phyloP scores from a whole-genome alignment of 2,797 vertebrate species.

The Pangasius mekongensis region DNA sequence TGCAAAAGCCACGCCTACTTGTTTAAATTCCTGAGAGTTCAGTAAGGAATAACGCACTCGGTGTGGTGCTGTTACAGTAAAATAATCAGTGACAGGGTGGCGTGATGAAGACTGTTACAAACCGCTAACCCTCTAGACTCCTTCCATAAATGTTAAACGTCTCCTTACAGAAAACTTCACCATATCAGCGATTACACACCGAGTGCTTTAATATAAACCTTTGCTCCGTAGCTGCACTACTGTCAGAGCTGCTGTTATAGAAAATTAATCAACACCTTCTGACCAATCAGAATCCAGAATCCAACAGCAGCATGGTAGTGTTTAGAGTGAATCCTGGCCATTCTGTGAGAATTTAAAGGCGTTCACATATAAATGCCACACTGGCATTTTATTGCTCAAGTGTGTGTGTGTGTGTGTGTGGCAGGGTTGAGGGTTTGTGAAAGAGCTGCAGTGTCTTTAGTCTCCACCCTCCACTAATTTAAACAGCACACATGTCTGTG shows the following conservation, averaged over 20 bases:
- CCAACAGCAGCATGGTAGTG: background rate
- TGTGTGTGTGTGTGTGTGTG: constrained; percentile 2
- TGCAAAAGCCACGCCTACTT: background rate
- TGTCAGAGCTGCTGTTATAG: background rate
- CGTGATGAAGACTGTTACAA: background rate
- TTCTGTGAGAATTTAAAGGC: background rate
- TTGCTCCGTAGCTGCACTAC: background rate
- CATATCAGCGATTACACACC: background rate
- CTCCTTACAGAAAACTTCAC: background rate
- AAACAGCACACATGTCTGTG: constrained; percentile 33
- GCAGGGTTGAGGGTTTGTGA: background rate
- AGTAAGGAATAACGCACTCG: background rate
- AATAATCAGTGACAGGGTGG: background rate
- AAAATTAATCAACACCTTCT: background rate
- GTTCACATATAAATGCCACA: background rate
- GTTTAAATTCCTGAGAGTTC: background rate
- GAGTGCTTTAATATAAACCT: background rate
- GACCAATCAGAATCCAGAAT: background rate
- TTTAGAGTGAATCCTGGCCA: background rate
- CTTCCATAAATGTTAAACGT: background rate
- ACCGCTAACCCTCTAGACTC: background rate
- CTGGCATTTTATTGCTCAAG: background rate
- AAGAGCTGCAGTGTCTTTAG: constrained; percentile 33
- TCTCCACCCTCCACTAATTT: constrained; percentile 31
- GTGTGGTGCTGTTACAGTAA: background rate